A percentile compares a stretch with the other conserved stretches of the same genome.
Evolutionary conservation across 2,888 invertebrate genomes (phyloP).

Genomic region (Lypha dubia): DNA sequence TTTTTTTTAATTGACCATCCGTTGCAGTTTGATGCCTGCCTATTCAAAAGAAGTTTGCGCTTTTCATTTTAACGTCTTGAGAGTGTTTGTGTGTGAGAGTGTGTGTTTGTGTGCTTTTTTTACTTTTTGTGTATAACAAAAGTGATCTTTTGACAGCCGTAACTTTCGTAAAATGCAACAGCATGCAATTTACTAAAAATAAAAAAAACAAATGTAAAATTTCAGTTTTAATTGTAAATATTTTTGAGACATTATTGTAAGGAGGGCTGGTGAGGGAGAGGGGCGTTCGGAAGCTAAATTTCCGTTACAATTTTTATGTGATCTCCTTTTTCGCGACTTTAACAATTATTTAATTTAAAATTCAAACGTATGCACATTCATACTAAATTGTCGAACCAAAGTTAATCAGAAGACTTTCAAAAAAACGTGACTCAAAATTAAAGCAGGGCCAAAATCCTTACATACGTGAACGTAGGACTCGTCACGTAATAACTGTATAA

Average conservation of each 20-base stretch:
- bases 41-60: conserved; percentile 44
- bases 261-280: too few relatives aligned
- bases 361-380: too few relatives aligned
- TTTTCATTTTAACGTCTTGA: conserved; percentile 20
- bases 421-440: too few relatives aligned
- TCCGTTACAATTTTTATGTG: too few relatives aligned
- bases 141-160: conserved; percentile 64
- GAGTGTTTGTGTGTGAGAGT: background rate
- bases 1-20: conserved; percentile 36
- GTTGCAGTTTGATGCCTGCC: conserved; percentile 49
- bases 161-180: conserved; percentile 48
- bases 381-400: too few relatives aligned
- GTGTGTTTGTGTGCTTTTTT: background rate
- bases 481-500: too few relatives aligned
- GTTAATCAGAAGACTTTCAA: too few relatives aligned
- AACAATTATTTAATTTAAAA: too few relatives aligned
- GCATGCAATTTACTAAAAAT: background rate
- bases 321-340: too few relatives aligned
- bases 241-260: conserved; percentile 26
- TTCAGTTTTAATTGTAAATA: conserved; percentile 45
- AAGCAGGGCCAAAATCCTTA: too few relatives aligned
- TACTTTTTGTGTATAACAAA: background rate
- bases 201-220: conserved; percentile 18
- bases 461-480: too few relatives aligned
- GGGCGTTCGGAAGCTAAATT: too few relatives aligned